A percentile compares a stretch with the other conserved stretches of the same genome.
Evolutionary conservation across 2,888 invertebrate species (phyloP).

Genomic region (Leptopilina drosophilae): DNA sequence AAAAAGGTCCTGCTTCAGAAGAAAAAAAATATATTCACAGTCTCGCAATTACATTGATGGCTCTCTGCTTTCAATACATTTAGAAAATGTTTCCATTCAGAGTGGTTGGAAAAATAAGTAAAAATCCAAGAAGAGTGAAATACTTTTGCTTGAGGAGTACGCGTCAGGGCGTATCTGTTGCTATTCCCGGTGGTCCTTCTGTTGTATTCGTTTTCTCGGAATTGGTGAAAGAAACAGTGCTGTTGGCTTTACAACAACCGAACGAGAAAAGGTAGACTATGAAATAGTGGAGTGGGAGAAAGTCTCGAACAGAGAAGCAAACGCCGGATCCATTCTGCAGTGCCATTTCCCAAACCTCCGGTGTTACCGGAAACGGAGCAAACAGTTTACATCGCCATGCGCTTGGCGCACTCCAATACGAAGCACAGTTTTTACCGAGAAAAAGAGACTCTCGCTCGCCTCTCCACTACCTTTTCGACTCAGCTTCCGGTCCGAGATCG

Average conservation of each 20-base stretch:
- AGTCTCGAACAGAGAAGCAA: slow-evolving; percentile 46
- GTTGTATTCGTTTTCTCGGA: slow-evolving; percentile 8
- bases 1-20: no score
- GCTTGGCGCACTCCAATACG: slow-evolving; percentile 53
- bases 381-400: slow-evolving; percentile 68
- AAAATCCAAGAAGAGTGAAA: not conserved
- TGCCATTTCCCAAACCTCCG: slow-evolving; percentile 64
- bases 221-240: slow-evolving; percentile 1
- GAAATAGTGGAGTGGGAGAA: slow-evolving; percentile 33
- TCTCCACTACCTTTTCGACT: slow-evolving; percentile 54
- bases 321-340: slow-evolving; percentile 53
- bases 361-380: slow-evolving; percentile 64
- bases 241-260: not conserved
- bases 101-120: not conserved
- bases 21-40: no score
- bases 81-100: not conserved
- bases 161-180: slow-evolving; percentile 18
- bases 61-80: not conserved
- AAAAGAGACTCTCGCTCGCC: slow-evolving; percentile 46
- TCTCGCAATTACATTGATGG: not conserved
- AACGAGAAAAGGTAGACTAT: slow-evolving; percentile 31
- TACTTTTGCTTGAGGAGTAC: slow-evolving; percentile 13
- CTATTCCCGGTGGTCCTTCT: not conserved
- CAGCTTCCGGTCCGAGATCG: slow-evolving; percentile 53
- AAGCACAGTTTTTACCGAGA: slow-evolving; percentile 47